Conservation (phyloP, 2,113 vertebrate species). For the Pitta sordida region DNA sequence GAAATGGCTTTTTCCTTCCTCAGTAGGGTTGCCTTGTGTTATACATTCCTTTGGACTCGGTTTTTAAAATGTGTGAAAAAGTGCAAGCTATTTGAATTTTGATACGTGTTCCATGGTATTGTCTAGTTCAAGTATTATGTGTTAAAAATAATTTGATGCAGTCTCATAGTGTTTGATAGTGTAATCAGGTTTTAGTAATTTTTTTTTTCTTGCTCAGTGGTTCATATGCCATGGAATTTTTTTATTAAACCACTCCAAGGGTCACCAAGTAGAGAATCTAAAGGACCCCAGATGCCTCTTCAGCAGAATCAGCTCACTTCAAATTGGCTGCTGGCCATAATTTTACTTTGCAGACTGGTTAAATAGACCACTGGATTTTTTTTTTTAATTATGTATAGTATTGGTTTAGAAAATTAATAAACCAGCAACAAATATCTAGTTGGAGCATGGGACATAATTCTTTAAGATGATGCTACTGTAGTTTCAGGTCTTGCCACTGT, state of each 20-base stretch:
- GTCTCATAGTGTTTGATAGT: conserved; percentile 32
- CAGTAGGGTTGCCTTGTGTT: not conserved
- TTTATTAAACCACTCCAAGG: conserved; percentile 60
- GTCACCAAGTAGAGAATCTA: conserved; percentile 46
- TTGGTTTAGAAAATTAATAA: conserved; percentile 55
- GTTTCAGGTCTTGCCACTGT: not conserved
- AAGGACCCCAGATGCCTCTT: conserved; percentile 40
- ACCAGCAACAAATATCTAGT: conserved; percentile 50
- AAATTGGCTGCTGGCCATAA: conserved; percentile 24
- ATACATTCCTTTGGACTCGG: not conserved
- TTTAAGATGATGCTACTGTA: not conserved
- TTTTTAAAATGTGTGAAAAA: not conserved
- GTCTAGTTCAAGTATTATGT: not conserved
- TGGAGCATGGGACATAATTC: conserved; percentile 27
- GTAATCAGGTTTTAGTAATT: conserved; percentile 23
- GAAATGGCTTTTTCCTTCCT: not conserved
- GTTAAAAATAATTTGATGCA: not conserved
- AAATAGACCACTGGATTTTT: conserved; percentile 31
- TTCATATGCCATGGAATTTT: conserved; percentile 52
- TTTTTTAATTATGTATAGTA: not conserved
- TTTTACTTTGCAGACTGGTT: conserved; percentile 17
- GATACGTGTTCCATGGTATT: not conserved
- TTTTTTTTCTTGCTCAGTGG: not conserved
- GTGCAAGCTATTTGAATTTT: not conserved
- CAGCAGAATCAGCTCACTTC: conserved; percentile 34